A percentile compares a stretch with the other conserved stretches of the same genome.
Conservation (phyloP, 1,140 invertebrate species). For the Cydia pomonella region DNA sequence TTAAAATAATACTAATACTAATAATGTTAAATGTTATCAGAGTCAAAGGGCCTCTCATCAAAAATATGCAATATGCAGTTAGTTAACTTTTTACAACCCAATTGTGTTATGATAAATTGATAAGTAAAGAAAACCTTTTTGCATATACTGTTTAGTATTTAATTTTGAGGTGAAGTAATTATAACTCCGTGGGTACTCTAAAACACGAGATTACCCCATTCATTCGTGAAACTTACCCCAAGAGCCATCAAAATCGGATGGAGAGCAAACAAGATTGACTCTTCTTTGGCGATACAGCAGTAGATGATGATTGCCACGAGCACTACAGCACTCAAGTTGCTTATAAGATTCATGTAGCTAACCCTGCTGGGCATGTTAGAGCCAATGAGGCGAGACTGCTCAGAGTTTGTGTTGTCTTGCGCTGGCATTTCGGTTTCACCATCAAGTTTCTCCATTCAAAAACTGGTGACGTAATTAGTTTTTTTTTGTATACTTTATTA, state of each 20-base stretch:
- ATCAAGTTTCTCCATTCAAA: slow-evolving; percentile 21
- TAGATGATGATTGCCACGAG: slow-evolving; percentile 65
- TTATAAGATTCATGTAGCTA: slow-evolving; percentile 66
- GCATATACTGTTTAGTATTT: too few species aligned
- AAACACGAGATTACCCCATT: not conserved
- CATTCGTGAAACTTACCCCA: slow-evolving; percentile 53
- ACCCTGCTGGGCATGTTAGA: slow-evolving; percentile 50
- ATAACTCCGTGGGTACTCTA: too few species aligned
- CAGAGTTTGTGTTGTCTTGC: slow-evolving; percentile 55
- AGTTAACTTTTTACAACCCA: too few species aligned
- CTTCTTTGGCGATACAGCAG: slow-evolving; percentile 64
- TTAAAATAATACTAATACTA: too few species aligned
- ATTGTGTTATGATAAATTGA: too few species aligned
- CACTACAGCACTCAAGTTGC: slow-evolving; percentile 59
- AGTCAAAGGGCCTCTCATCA: too few species aligned
- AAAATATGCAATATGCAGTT: too few species aligned
- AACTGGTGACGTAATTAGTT: not conserved
- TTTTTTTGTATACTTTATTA: not conserved
- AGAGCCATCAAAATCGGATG: slow-evolving; percentile 72
- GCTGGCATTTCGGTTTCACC: slow-evolving; percentile 51
- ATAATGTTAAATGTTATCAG: too few species aligned
- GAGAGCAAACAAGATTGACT: slow-evolving; percentile 71
- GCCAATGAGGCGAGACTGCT: slow-evolving; percentile 59
- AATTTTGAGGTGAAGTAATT: too few species aligned
- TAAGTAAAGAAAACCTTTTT: too few species aligned